These are phyloP conservation scores for Gallinago media DNA, from an alignment of 2,113 vertebrate species.

Conservation along the genomic window DNA sequence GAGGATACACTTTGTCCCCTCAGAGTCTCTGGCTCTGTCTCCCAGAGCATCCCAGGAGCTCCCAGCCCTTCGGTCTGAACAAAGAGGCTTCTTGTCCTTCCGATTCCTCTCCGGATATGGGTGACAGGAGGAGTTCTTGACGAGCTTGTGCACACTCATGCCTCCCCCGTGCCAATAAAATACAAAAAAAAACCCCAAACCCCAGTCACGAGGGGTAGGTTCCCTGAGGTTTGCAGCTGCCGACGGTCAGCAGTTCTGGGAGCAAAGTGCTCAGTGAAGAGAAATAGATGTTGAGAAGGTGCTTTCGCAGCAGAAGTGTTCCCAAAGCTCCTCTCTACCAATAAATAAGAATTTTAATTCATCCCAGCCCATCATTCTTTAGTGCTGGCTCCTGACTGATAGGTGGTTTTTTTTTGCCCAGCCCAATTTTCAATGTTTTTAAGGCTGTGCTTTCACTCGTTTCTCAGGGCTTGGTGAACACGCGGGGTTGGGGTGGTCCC, in stretches of 20 bases:
- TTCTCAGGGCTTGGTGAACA: not conserved
- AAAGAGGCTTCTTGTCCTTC: not conserved
- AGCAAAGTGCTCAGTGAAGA: not conserved
- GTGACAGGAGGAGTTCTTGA: not conserved
- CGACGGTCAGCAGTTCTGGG: not conserved
- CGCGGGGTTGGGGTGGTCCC: not conserved
- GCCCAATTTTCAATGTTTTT: not conserved
- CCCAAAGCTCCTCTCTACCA: not conserved
- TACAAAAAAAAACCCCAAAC: not conserved
- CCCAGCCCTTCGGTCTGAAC: not conserved
- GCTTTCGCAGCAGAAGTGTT: not conserved
- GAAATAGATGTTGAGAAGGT: not conserved
- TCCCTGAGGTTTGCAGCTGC: not conserved
- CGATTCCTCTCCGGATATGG: not conserved
- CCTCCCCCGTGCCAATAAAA: not conserved
- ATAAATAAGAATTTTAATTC: not conserved
- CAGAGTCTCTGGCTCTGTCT: too few relatives aligned
- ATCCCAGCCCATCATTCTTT: not conserved
- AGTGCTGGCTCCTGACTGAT: not conserved
- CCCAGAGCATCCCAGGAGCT: not conserved
- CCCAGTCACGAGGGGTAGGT: not conserved
- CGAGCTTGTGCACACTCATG: not conserved
- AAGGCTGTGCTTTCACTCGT: not conserved
- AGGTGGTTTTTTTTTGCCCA: not conserved
- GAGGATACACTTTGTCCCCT: too few relatives aligned